Percentiles rank a stretch among this genome's conserved stretches.
Conservation (phyloP, 2,797 vertebrate genomes). For the Lepus oiostolus region DNA sequence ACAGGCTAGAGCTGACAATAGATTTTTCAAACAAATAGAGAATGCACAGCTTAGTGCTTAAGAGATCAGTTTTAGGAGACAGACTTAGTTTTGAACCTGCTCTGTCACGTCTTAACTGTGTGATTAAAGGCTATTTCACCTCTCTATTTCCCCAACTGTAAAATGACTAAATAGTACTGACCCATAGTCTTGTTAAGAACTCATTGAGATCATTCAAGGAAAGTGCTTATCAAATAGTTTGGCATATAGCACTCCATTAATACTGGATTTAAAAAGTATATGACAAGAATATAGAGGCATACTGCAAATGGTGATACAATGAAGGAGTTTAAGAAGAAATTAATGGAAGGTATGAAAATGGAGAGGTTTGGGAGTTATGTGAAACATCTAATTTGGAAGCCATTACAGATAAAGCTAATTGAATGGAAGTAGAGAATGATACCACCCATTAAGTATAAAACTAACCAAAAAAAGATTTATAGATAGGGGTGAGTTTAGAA, state of each 20-base stretch:
- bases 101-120: not conserved
- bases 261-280: not conserved
- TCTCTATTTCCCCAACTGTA: not conserved
- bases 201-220: not conserved
- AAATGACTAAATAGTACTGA: not conserved
- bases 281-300: not conserved
- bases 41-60: not conserved
- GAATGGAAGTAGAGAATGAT: not conserved
- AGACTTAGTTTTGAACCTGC: not conserved
- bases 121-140: not conserved
- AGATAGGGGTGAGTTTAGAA: not conserved
- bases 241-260: not conserved
- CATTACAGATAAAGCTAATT: not conserved
- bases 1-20: not conserved
- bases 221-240: not conserved
- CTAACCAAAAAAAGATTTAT: not conserved
- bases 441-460: not conserved
- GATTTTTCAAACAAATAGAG: not conserved
- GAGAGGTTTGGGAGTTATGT: not conserved
- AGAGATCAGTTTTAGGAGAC: not conserved
- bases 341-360: not conserved
- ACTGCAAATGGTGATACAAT: not conserved
- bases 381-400: not conserved
- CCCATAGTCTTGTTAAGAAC: not conserved
- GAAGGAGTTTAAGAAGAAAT: not conserved